A percentile compares a stretch with the other conserved stretches of the same genome.
These are phyloP conservation scores for Chaunax sp. DNA, from an alignment of 2,797 vertebrate genomes.

Conservation along the genomic window DNA sequence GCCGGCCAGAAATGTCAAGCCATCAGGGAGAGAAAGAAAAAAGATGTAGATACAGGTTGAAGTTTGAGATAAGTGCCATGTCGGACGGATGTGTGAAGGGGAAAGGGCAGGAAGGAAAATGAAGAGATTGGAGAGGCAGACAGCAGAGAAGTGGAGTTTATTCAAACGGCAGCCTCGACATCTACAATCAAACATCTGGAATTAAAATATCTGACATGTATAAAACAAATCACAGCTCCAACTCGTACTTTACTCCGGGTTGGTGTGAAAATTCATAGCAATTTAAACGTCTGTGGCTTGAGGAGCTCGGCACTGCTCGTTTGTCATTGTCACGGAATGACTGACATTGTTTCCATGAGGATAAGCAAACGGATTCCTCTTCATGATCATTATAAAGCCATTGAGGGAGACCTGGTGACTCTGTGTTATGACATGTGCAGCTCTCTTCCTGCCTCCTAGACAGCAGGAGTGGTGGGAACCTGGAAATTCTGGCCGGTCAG, in stretches of 20 bases:
- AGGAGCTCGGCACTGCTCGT: conserved; percentile 31
- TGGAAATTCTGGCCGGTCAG: conserved; percentile 52
- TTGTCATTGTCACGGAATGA: conserved; percentile 50
- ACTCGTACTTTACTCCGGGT: conserved; percentile 6
- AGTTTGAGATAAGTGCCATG: conserved; percentile 60
- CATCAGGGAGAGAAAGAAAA: conserved; percentile 18
- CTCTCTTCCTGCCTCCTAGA: conserved; percentile 65
- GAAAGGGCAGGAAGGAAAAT: conserved; percentile 2
- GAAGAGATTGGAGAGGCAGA: conserved; percentile 24
- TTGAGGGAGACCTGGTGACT: conserved; percentile 50
- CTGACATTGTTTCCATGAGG: conserved; percentile 69
- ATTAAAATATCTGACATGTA: conserved; percentile 45
- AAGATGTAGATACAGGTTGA: conserved; percentile 34
- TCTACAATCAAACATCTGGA: conserved; percentile 55
- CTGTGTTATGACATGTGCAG: conserved; percentile 68
- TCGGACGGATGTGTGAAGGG: conserved; percentile 14
- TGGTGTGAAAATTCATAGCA: conserved; percentile 39
- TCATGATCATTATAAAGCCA: conserved; percentile 73
- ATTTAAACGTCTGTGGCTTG: conserved; percentile 3
- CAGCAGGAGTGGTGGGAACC: conserved; percentile 62
- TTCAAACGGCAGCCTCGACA: too few species aligned
- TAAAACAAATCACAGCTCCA: conserved; percentile 3
- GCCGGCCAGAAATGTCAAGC: conserved; percentile 54
- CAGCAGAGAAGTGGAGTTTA: too few species aligned
- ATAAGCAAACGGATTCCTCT: conserved; percentile 70